These are phyloP conservation scores for Scrobipalpa costella DNA, from an alignment of 2,888 invertebrate species.

Conservation along the genomic window DNA sequence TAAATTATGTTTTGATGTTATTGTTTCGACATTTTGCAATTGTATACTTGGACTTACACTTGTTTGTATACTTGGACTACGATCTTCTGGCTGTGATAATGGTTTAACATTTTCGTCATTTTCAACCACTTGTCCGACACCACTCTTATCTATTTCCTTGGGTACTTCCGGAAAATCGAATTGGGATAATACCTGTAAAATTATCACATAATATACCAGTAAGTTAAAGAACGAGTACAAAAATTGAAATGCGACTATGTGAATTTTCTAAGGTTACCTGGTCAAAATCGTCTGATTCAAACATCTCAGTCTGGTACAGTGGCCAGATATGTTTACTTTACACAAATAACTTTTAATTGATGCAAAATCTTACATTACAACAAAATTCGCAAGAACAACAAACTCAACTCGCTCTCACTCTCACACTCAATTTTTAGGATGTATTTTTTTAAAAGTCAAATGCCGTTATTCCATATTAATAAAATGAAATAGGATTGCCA, in stretches of 20 bases:
- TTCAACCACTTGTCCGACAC: neutral
- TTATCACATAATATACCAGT: conserved; percentile 6
- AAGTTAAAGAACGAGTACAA: conserved; percentile 15
- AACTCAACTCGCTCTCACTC: no score
- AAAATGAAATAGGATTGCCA: no score
- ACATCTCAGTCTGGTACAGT: conserved; percentile 48
- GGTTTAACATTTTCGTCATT: conserved; percentile 8
- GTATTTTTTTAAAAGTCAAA: no score
- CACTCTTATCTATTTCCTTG: conserved; percentile 1
- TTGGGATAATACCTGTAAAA: conserved; percentile 66
- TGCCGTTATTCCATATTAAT: no score
- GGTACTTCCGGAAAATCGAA: conserved; percentile 60
- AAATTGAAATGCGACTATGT: conserved; percentile 3
- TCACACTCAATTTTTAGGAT: no score
- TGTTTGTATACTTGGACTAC: neutral
- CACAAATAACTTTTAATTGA: no score
- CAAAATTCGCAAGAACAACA: no score
- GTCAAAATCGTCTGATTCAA: conserved; percentile 74
- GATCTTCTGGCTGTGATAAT: neutral
- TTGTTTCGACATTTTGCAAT: no score
- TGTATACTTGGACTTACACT: no score
- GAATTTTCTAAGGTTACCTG: conserved; percentile 49
- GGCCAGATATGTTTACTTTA: no score
- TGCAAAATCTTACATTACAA: no score
- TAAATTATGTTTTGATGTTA: neutral